Evolutionary conservation across 2,113 vertebrate species (phyloP).

Genomic region (Gopherus flavomarginatus): DNA sequence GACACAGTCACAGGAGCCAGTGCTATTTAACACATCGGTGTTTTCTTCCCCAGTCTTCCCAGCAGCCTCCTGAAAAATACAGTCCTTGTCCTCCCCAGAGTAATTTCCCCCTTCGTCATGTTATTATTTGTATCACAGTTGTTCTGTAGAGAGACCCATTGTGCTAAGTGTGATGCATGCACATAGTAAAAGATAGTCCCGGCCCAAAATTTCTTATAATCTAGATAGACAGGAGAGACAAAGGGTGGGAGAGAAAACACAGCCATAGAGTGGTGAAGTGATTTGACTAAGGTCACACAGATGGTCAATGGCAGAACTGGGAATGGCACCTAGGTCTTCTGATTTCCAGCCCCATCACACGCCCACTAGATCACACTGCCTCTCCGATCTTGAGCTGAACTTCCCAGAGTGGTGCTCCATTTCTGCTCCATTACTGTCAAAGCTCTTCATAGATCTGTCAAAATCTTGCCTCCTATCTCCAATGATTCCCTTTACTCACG

Average conservation of each 20-base stretch:
- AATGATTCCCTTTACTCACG: not conserved
- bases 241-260: not conserved
- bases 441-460: constrained; percentile 33
- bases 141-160: not conserved
- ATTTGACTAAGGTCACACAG: not conserved
- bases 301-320: not conserved
- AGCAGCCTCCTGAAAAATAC: not conserved
- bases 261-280: not conserved
- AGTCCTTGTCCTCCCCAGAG: not conserved
- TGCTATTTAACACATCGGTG: not conserved
- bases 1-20: not conserved
- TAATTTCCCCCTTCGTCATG: not conserved
- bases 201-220: not conserved
- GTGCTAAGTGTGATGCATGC: not conserved
- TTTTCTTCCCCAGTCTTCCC: constrained; percentile 7
- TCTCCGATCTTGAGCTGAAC: not conserved
- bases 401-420: not conserved
- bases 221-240: not conserved
- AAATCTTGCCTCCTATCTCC: not conserved
- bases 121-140: constrained; percentile 13
- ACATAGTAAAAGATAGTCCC: not conserved
- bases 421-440: constrained; percentile 3
- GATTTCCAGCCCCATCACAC: not conserved
- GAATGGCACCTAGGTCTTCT: not conserved
- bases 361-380: not conserved